phyloP scores from a whole-genome alignment of 2,888 invertebrate genomes.

The Petrolisthes manimaculis region DNA sequence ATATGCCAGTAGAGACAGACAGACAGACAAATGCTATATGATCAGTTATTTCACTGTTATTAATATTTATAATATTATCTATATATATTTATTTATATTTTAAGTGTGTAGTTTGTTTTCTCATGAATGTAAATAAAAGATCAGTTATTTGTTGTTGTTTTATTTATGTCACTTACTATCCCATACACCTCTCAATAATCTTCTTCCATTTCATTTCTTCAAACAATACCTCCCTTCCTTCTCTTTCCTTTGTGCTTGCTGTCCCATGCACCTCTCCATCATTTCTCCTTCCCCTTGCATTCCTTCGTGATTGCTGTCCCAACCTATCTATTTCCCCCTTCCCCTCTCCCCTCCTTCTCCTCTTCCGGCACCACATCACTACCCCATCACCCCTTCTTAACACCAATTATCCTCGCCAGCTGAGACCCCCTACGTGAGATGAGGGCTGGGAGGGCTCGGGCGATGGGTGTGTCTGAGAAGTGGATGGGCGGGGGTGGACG shows the following conservation, averaged over 20 bases:
- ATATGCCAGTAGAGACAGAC: no score
- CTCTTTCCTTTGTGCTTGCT: neutral
- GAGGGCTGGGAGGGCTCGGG: neutral
- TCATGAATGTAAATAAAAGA: no score
- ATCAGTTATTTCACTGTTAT: no score
- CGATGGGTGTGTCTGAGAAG: neutral
- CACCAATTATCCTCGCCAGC: neutral
- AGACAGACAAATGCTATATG: no score
- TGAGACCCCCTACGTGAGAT: neutral
- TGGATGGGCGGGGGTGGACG: conserved; percentile 4
- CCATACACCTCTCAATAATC: no score
- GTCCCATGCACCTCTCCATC: neutral
- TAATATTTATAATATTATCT: no score
- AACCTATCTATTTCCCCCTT: neutral
- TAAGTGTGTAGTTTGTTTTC: no score
- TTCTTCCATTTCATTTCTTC: no score
- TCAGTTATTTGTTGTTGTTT: no score
- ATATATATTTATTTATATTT: no score
- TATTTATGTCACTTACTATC: no score
- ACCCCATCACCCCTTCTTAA: neutral
- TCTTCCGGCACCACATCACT: neutral
- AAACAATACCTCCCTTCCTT: neutral
- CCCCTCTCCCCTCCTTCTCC: conserved; percentile 14
- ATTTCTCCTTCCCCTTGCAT: neutral
- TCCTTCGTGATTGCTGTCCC: neutral